phyloP scores from a whole-genome alignment of 2,888 invertebrate genomes.

The Nomada fabriciana region DNA sequence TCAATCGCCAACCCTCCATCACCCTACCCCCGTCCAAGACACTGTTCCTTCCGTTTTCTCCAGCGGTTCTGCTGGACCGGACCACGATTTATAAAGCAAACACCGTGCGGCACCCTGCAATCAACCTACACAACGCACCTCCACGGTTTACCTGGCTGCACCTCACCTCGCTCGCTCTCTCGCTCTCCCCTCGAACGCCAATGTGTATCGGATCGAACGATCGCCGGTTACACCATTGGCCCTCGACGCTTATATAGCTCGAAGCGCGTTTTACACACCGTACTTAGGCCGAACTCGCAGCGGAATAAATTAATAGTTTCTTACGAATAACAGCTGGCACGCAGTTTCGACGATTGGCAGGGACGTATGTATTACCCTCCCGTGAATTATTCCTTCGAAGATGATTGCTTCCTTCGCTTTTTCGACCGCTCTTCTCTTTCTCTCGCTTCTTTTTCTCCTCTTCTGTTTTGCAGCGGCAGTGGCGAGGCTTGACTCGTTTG shows the following conservation, averaged over 20 bases:
- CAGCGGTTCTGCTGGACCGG: slow-evolving; percentile 62
- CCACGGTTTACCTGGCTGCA: slow-evolving; percentile 63
- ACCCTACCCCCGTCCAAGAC: slow-evolving; percentile 47
- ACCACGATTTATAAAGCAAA: slow-evolving; percentile 84
- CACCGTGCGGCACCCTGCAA: slow-evolving; percentile 82
- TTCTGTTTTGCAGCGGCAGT: background rate
- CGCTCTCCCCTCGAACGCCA: slow-evolving; percentile 6
- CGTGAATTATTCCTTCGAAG: slow-evolving; percentile 16
- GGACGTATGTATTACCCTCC: slow-evolving; percentile 56
- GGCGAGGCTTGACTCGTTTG: background rate
- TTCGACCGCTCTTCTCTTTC: background rate
- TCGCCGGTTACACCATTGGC: slow-evolving; percentile 73
- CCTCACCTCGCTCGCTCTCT: slow-evolving; percentile 17
- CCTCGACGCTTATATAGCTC: slow-evolving; percentile 75
- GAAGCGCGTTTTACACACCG: slow-evolving; percentile 81
- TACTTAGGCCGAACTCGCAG: slow-evolving; percentile 80
- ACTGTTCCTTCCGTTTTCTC: slow-evolving; percentile 56
- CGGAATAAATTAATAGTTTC: slow-evolving; percentile 83
- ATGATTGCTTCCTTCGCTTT: background rate
- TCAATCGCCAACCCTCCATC: slow-evolving; percentile 70
- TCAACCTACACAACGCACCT: slow-evolving; percentile 77
- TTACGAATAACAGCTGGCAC: slow-evolving; percentile 74
- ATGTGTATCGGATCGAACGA: slow-evolving; percentile 75
- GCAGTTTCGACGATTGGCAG: slow-evolving; percentile 74
- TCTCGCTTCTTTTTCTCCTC: background rate